Evolutionary conservation across 2,888 invertebrate genomes (phyloP).

Genomic region (Mycogona germanica): DNA sequence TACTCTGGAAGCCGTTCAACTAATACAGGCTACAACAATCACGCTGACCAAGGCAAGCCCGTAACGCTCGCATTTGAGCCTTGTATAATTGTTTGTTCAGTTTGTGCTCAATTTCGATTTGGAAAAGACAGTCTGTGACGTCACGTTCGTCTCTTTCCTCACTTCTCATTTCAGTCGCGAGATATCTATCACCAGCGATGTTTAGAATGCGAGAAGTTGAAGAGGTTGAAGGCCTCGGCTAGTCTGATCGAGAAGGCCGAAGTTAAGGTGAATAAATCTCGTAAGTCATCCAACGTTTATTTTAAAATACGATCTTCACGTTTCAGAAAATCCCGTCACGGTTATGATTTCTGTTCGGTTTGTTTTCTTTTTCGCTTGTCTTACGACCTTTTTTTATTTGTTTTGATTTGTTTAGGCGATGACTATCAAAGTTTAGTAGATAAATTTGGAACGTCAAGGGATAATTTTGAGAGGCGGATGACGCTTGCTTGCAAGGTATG

Average conservation of each 20-base stretch:
- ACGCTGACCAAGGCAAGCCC: conserved; percentile 45
- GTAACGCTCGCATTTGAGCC: neutral
- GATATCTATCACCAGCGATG: conserved; percentile 80
- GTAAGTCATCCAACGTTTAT: conserved; percentile 36
- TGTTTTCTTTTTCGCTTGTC: neutral
- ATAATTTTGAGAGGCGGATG: conserved; percentile 95
- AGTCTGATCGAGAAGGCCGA: conserved; percentile 93
- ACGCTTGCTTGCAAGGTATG: conserved; percentile 69
- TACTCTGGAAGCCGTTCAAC: conserved; percentile 72
- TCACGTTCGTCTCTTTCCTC: neutral
- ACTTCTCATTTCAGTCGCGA: conserved; percentile 54
- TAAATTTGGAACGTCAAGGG: conserved; percentile 80
- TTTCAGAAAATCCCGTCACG: neutral
- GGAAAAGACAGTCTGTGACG: neutral
- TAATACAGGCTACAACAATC: conserved; percentile 77
- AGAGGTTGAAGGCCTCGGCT: conserved; percentile 75
- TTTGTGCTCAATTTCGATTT: neutral
- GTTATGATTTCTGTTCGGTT: neutral
- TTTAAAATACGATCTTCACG: neutral
- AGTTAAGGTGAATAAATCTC: conserved; percentile 77
- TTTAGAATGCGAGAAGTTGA: conserved; percentile 75
- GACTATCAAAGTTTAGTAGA: conserved; percentile 85
- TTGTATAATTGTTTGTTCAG: neutral
- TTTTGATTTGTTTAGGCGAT: conserved; percentile 40
- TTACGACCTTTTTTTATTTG: neutral